Conservation (phyloP, 2,797 vertebrate genomes). For the Jordanella pulchra region DNA sequence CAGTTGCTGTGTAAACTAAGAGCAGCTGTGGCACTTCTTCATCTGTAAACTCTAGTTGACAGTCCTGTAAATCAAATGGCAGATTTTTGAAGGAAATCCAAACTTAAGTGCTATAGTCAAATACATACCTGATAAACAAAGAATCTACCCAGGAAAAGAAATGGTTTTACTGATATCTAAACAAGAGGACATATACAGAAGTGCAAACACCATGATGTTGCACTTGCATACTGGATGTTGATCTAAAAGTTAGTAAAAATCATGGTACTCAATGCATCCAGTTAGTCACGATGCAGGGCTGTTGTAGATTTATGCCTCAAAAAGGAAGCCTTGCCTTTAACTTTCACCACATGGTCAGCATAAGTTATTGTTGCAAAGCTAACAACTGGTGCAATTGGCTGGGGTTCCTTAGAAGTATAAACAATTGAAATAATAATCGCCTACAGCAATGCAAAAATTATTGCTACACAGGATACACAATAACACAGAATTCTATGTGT, state of each 20-base stretch:
- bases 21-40: neutral
- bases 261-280: no score
- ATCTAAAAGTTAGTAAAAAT: neutral
- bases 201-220: neutral
- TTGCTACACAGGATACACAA: no score
- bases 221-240: neutral
- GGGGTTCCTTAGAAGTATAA: no score
- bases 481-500: no score
- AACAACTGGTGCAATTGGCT: no score
- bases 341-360: no score
- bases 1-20: neutral
- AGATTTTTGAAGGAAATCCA: neutral
- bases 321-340: no score
- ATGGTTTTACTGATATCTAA: neutral
- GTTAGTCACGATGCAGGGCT: no score
- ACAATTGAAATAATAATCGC: no score
- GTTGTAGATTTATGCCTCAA: no score
- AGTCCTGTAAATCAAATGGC: neutral
- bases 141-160: neutral
- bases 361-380: no score
- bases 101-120: neutral
- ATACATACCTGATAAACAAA: neutral
- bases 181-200: neutral
- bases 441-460: no score
- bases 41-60: neutral